Evolutionary conservation across 2,113 vertebrate genomes (phyloP).

Genomic region (Myotis yumanensis): DNA sequence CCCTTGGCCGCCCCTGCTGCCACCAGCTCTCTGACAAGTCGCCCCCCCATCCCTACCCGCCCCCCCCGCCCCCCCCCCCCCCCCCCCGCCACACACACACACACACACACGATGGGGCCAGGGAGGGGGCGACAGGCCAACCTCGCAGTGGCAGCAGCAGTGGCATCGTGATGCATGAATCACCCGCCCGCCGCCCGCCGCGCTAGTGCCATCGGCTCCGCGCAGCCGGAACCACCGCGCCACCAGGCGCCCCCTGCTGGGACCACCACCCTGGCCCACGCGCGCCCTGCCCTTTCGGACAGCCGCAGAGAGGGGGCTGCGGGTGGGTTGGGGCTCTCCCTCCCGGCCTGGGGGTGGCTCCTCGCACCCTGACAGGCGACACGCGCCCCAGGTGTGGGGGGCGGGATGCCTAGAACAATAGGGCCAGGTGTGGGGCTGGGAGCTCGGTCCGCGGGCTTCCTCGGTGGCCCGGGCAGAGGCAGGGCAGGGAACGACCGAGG

Average conservation of each 20-base stretch:
- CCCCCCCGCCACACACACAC: no score
- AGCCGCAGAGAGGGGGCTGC: not conserved
- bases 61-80: no score
- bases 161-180: conserved; percentile 73
- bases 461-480: not conserved
- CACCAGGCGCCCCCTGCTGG: not conserved
- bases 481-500: not conserved
- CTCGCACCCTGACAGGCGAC: not conserved
- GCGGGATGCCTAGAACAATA: conserved; percentile 61
- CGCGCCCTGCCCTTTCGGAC: not conserved
- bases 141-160: not conserved
- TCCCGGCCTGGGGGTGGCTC: not conserved
- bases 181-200: conserved; percentile 55
- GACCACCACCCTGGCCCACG: not conserved
- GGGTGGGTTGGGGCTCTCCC: not conserved
- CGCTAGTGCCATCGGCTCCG: not conserved
- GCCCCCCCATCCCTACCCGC: not conserved
- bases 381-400: not conserved
- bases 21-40: not conserved
- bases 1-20: not conserved
- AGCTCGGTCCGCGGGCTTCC: not conserved
- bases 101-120: conserved; percentile 30
- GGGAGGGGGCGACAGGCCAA: conserved; percentile 60
- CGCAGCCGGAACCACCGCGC: not conserved
- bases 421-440: conserved; percentile 52